Percentiles rank a stretch among this genome's conserved stretches.
Conservation (phyloP, 2,888 invertebrate species). For the Erebia ligea region DNA sequence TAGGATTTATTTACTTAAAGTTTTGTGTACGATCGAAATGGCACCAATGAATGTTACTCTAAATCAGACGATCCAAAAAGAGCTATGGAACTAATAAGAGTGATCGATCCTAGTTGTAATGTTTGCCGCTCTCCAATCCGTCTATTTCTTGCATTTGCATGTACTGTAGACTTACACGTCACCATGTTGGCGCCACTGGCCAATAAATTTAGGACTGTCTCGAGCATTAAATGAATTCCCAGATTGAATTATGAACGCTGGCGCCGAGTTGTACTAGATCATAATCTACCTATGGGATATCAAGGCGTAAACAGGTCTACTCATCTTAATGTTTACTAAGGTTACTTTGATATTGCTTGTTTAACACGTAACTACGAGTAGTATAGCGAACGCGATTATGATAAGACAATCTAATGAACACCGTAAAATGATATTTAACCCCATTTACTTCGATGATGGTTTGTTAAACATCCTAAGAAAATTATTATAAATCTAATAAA, state of each 20-base stretch:
- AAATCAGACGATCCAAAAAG: constrained; percentile 18
- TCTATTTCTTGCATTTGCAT: constrained; percentile 45
- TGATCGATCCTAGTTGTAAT: constrained; percentile 29
- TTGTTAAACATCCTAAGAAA: not conserved
- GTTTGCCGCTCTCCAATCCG: constrained; percentile 31
- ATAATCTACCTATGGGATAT: constrained; percentile 65
- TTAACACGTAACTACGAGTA: constrained; percentile 15
- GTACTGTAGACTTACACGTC: constrained; percentile 61
- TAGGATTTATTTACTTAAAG: not conserved
- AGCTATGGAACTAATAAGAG: constrained; percentile 19
- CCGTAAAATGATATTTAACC: constrained; percentile 2
- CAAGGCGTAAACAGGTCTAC: constrained; percentile 64
- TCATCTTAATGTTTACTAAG: constrained; percentile 59
- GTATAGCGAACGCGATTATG: constrained; percentile 17
- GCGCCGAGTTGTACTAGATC: constrained; percentile 71
- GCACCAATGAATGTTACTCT: constrained; percentile 22
- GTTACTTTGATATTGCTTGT: constrained; percentile 42
- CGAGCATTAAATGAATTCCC: constrained; percentile 76
- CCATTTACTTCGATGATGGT: not conserved
- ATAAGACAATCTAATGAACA: constrained; percentile 47
- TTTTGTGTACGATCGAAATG: not conserved
- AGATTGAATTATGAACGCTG: constrained; percentile 74
- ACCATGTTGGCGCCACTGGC: constrained; percentile 74
- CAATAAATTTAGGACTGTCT: constrained; percentile 81
- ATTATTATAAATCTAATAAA: too few relatives aligned